A percentile compares a stretch with the other conserved stretches of the same genome.
Conservation (phyloP, 2,888 invertebrate genomes). For the Drosophila aldrichi region DNA sequence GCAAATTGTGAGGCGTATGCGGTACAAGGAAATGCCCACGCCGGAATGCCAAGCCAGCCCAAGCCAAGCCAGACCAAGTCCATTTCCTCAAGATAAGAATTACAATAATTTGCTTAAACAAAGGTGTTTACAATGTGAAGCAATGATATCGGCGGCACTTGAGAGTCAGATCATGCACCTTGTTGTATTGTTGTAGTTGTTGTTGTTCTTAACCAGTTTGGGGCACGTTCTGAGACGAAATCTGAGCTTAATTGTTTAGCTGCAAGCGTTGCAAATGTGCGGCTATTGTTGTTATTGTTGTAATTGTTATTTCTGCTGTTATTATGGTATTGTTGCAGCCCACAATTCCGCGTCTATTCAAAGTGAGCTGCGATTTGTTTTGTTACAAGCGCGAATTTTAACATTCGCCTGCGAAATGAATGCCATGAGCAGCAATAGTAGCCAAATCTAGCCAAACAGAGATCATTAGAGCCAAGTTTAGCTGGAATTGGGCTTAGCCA, state of each 20-base stretch:
- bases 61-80: constrained; percentile 9
- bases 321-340: constrained; percentile 23
- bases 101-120: constrained; percentile 63
- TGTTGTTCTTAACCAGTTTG: constrained; percentile 16
- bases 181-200: constrained; percentile 22
- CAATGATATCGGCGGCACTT: constrained; percentile 46
- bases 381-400: constrained; percentile 45
- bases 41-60: constrained; percentile 16
- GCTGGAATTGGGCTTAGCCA: neutral
- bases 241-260: constrained; percentile 57
- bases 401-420: constrained; percentile 50
- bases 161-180: constrained; percentile 42
- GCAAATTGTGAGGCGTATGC: constrained; percentile 43
- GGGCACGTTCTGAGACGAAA: constrained; percentile 70
- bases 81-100: constrained; percentile 49
- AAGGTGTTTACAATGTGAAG: constrained; percentile 53
- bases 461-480: constrained; percentile 16
- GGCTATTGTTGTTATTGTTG: constrained; percentile 19
- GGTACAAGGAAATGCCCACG: constrained; percentile 61
- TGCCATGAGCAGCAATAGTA: neutral
- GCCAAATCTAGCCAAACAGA: constrained; percentile 2
- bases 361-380: constrained; percentile 11
- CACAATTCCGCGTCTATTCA: constrained; percentile 46
- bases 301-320: constrained; percentile 2
- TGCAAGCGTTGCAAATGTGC: constrained; percentile 52